Evolutionary conservation across 2,113 vertebrate genomes (phyloP).

Genomic region (Naja naja): DNA sequence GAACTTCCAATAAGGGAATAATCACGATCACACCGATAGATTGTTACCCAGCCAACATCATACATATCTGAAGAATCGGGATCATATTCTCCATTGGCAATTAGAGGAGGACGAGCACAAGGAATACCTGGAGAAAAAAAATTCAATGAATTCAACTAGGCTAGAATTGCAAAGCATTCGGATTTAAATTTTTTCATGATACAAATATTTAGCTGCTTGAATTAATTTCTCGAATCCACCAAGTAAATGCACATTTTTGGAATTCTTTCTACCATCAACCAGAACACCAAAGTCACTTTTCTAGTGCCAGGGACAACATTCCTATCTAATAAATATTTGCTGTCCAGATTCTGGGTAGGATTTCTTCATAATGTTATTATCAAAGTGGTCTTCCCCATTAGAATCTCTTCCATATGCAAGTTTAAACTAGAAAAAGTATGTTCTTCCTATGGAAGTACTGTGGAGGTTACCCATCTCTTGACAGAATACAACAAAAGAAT

Average conservation of each 20-base stretch:
- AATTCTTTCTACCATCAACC: neutral
- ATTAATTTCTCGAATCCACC: neutral
- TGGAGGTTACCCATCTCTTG: neutral
- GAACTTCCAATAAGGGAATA: slow-evolving; percentile 44
- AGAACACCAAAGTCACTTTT: neutral
- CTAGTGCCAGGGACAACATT: neutral
- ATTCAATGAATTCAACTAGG: neutral
- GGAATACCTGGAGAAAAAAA: slow-evolving; percentile 55
- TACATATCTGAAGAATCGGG: slow-evolving; percentile 29
- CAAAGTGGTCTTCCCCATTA: neutral
- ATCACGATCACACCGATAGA: slow-evolving; percentile 39
- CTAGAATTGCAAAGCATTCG: neutral
- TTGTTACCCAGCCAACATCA: slow-evolving; percentile 42
- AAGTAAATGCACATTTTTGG: neutral
- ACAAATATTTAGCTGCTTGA: neutral
- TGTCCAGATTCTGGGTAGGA: neutral
- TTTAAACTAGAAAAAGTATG: neutral
- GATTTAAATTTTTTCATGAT: neutral
- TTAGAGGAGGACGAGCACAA: slow-evolving; percentile 47
- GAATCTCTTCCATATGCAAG: neutral
- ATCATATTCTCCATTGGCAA: slow-evolving; percentile 52
- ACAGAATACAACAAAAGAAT: neutral
- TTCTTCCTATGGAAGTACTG: neutral
- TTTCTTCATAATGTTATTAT: neutral
- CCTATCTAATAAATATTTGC: neutral